Evolutionary conservation across 2,113 vertebrate species (phyloP), one percentile per base, ranked within the genome.

Genomic region (Tenebrosternarchus preto): DNA sequence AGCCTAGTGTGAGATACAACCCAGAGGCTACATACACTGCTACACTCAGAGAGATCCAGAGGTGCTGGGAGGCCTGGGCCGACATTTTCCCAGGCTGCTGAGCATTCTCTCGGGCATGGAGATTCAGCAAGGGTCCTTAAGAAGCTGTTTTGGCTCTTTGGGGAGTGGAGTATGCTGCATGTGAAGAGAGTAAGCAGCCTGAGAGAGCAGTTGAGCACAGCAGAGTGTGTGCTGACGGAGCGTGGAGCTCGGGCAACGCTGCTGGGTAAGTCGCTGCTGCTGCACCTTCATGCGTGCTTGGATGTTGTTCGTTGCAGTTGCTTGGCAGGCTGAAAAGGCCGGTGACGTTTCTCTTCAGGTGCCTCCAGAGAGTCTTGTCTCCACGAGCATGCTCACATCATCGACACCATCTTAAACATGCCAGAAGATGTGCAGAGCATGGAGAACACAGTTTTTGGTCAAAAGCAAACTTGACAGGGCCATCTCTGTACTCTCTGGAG

Each of bases 351-450:
- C 17, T 70, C 59, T 73, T 43, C 61, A 85, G 73, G 74, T 60
- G 20, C 24, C 78, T 43, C 61, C 19, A 6, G 15, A 59, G 73
- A 66, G 73, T 27, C 22, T 31, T 33, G 63, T 53, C 70, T 76
- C 43, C 70, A 24, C 53, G 9, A 79, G 27, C 43, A 55, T 31
- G 43, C 66, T 70, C 43, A 43, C 5, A 22, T 82, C 56, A 61
- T 31, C 33, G 61, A 73, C 56, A 55, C 76, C 55, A 36, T 82
- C 24, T 24, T 55, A 71, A 80, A 67, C 56, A 53, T 80, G 64
- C 56, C 78, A 77, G 68, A 75, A 73, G 83, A 85, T 53, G 43
- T 85, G 61, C 80, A 85, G 2, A 50, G 61, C 43, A 80, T 82
- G 3, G 68, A 76, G 24, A 73, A 76, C n/a, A 75, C 33, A 8